Evolutionary conservation across 2,113 vertebrate genomes (phyloP).

Genomic region (Corapipo altera): DNA sequence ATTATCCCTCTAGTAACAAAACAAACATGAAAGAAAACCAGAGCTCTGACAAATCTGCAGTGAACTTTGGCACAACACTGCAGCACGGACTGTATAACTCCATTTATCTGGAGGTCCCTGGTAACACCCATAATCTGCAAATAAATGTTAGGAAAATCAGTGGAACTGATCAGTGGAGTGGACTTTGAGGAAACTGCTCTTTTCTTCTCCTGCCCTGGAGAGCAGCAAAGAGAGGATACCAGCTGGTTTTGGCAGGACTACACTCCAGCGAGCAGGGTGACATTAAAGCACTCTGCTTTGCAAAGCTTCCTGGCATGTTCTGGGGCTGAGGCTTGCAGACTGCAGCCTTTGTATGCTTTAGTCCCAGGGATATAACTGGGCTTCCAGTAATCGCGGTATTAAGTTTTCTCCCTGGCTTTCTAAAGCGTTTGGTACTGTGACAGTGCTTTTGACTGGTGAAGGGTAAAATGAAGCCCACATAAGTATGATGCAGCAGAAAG

Average conservation of each 20-base stretch:
- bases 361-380: constrained; percentile 29
- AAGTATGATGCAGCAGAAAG: constrained; percentile 23
- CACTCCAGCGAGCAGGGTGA: constrained; percentile 18
- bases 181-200: not conserved
- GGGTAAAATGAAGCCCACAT: constrained; percentile 12
- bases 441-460: constrained; percentile 1
- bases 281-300: constrained; percentile 46
- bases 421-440: constrained; percentile 40
- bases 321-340: constrained; percentile 24
- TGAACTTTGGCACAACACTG: constrained; percentile 39
- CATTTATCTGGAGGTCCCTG: constrained; percentile 34
- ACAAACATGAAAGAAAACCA: constrained; percentile 26
- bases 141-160: constrained; percentile 33
- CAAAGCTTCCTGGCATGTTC: constrained; percentile 53
- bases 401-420: constrained; percentile 33
- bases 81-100: not conserved
- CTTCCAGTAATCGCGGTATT: constrained; percentile 22
- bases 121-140: constrained; percentile 42
- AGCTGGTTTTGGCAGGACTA: constrained; percentile 33
- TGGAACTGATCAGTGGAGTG: not conserved
- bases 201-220: constrained; percentile 9
- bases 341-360: constrained; percentile 32
- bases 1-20: constrained; percentile 34
- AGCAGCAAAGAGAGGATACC: not conserved
- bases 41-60: not conserved